Conservation (phyloP, 2,797 vertebrate genomes). For the Natrix natrix region DNA sequence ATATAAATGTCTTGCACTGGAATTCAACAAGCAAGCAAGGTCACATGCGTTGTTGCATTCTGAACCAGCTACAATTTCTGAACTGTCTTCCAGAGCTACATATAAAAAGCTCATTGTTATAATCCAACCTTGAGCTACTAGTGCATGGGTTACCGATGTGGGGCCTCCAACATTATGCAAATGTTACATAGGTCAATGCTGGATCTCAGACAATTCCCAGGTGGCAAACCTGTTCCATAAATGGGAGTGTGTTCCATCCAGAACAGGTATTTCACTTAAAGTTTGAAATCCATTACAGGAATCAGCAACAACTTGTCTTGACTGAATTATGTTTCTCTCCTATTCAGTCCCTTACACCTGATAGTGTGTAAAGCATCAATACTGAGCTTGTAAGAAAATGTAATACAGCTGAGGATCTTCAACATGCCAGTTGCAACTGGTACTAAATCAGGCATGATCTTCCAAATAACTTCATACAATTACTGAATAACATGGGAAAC, state of each 20-base stretch:
- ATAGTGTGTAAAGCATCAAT: background rate
- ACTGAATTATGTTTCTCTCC: background rate
- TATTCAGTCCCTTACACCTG: background rate
- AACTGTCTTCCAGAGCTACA: background rate
- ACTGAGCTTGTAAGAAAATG: background rate
- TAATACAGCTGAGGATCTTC: background rate
- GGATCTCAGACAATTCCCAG: background rate
- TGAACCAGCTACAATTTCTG: background rate
- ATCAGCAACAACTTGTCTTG: background rate
- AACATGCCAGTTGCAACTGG: background rate
- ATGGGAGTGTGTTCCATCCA: background rate
- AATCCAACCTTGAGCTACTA: background rate
- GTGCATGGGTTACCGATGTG: background rate
- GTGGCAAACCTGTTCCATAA: background rate
- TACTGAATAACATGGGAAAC: background rate
- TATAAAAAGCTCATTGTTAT: background rate
- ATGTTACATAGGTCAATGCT: background rate
- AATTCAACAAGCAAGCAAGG: background rate
- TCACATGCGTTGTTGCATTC: background rate
- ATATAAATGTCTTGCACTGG: background rate
- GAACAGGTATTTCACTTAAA: background rate
- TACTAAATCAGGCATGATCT: background rate
- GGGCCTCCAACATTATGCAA: background rate
- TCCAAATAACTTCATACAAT: background rate
- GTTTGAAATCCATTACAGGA: background rate